Percentiles rank a stretch among this genome's conserved stretches.
These are phyloP conservation scores for Python bivittatus DNA, from an alignment of 2,113 vertebrate species.

Conservation along the genomic window DNA sequence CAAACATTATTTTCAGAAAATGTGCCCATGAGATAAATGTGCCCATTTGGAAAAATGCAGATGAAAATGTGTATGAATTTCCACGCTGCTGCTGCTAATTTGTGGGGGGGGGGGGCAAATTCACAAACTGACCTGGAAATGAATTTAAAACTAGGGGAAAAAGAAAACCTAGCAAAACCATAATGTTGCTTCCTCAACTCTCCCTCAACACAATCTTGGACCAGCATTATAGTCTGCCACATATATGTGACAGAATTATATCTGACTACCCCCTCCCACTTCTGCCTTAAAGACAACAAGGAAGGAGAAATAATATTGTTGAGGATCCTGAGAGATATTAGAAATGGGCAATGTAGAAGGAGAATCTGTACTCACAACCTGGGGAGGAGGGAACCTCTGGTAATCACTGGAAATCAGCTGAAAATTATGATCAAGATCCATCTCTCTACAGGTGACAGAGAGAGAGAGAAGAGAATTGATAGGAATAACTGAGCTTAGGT, in stretches of 20 bases:
- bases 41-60: neutral
- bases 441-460: too few relatives aligned
- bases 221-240: neutral
- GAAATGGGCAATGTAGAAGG: neutral
- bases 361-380: neutral
- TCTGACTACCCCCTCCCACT: too few relatives aligned
- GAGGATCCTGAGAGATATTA: neutral
- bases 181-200: neutral
- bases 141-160: neutral
- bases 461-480: neutral
- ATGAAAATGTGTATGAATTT: neutral
- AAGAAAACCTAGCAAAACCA: neutral
- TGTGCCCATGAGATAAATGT: neutral
- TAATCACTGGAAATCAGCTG: slow-evolving; percentile 1
- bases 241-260: neutral
- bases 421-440: neutral
- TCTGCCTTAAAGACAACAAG: neutral
- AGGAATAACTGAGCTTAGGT: neutral
- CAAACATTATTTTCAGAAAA: neutral
- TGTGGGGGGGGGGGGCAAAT: neutral
- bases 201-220: neutral
- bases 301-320: neutral
- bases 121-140: neutral
- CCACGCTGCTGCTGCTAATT: neutral
- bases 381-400: neutral